phyloP scores from a whole-genome alignment of 2,888 invertebrate genomes.

The Eupithecia inturbata region DNA sequence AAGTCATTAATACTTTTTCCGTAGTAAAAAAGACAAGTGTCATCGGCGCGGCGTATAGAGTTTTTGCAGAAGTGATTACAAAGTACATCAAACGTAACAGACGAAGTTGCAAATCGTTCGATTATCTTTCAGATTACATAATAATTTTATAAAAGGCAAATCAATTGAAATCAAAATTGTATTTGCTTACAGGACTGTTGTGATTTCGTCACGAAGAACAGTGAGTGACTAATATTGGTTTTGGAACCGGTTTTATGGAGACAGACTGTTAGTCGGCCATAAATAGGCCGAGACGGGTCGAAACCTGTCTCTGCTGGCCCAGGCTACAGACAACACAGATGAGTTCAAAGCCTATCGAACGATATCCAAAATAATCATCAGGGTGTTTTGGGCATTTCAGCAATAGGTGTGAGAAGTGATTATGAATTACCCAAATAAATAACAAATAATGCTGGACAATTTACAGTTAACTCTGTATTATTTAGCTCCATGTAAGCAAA shows the following conservation, averaged over 20 bases:
- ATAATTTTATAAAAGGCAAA: neutral
- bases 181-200: constrained; percentile 18
- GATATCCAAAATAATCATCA: neutral
- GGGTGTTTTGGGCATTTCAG: neutral
- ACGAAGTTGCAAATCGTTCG: too few relatives aligned
- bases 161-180: neutral
- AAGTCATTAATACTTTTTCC: too few relatives aligned
- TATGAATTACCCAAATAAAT: too few relatives aligned
- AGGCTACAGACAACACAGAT: neutral
- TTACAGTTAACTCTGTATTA: too few relatives aligned
- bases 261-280: constrained; percentile 27
- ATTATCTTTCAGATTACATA: too few relatives aligned
- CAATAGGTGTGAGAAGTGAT: neutral
- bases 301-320: constrained; percentile 5
- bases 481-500: neutral
- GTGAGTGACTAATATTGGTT: constrained; percentile 32
- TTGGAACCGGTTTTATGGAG: constrained; percentile 27
- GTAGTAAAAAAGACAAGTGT: too few relatives aligned
- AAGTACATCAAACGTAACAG: too few relatives aligned
- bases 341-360: neutral
- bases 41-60: too few relatives aligned
- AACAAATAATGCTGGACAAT: neutral
- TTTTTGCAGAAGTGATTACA: too few relatives aligned
- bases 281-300: constrained; percentile 25
- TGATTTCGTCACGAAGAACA: constrained; percentile 18